These are phyloP conservation scores for Patella ulyssiponensis DNA, from an alignment of 2,888 invertebrate species.

Conservation along the genomic window DNA sequence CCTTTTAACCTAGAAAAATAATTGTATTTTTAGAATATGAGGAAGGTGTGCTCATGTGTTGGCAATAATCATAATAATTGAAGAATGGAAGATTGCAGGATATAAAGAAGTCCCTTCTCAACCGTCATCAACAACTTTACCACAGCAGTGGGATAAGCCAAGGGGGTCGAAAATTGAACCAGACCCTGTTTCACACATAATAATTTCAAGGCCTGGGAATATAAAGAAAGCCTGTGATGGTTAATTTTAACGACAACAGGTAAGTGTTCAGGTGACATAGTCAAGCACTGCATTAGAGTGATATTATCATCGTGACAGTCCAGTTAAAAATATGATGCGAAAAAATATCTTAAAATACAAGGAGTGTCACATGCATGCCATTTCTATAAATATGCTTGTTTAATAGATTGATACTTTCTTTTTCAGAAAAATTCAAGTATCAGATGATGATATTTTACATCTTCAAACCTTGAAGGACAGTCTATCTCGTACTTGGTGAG, in stretches of 20 bases:
- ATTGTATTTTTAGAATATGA: not conserved
- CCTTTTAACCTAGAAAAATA: not conserved
- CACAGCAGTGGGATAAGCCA: not conserved
- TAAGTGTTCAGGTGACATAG: too few species aligned
- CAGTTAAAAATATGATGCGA: too few species aligned
- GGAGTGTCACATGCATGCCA: too few species aligned
- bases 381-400: too few species aligned
- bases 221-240: too few species aligned
- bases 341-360: too few species aligned
- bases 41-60: not conserved
- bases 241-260: not conserved
- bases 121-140: not conserved
- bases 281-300: too few species aligned
- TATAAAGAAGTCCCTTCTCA: not conserved
- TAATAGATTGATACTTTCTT: too few species aligned
- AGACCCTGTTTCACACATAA: too few species aligned
- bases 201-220: too few species aligned
- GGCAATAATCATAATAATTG: not conserved
- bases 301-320: too few species aligned
- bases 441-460: not conserved
- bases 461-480: not conserved
- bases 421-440: not conserved
- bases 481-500: not conserved
- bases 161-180: too few species aligned
- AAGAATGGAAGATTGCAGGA: not conserved